These are phyloP conservation scores for Callosobruchus maculatus DNA, from an alignment of 2,888 invertebrate genomes.

Conservation along the genomic window DNA sequence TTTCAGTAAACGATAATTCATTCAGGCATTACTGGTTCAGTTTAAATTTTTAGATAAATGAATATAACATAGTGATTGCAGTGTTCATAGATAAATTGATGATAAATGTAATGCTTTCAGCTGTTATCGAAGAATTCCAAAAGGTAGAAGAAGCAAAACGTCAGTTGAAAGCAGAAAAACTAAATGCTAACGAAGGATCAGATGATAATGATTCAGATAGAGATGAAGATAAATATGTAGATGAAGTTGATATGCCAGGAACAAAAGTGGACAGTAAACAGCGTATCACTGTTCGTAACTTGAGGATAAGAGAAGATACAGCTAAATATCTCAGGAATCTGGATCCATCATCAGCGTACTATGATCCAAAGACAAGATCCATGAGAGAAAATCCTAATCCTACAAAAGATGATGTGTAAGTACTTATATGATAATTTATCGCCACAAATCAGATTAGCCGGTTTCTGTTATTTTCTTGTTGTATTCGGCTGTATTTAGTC, in stretches of 20 bases:
- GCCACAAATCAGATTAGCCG: no score
- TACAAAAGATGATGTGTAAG: constrained; percentile 38
- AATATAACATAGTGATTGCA: no score
- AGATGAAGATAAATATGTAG: constrained; percentile 91
- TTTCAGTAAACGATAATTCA: no score
- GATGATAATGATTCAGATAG: constrained; percentile 70
- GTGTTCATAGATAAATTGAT: not conserved
- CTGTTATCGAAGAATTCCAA: constrained; percentile 69
- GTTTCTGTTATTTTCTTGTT: no score
- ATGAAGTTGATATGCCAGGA: constrained; percentile 97
- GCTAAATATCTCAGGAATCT: constrained; percentile 97
- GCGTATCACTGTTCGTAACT: constrained; percentile 95
- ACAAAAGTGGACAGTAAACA: constrained; percentile 99
- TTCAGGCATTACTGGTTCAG: no score
- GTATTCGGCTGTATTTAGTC: no score
- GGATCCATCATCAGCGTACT: constrained; percentile 96
- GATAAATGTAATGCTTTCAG: not conserved
- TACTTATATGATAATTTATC: no score
- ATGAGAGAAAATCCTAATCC: constrained; percentile 77
- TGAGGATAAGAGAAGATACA: constrained; percentile 97
- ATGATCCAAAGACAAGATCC: constrained; percentile 97
- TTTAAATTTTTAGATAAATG: no score
- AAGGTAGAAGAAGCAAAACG: constrained; percentile 91
- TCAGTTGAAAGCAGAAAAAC: constrained; percentile 82
- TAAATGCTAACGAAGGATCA: constrained; percentile 63